These are phyloP conservation scores for Enteromius paludinosus DNA, from an alignment of 2,797 vertebrate species.

Conservation along the genomic window DNA sequence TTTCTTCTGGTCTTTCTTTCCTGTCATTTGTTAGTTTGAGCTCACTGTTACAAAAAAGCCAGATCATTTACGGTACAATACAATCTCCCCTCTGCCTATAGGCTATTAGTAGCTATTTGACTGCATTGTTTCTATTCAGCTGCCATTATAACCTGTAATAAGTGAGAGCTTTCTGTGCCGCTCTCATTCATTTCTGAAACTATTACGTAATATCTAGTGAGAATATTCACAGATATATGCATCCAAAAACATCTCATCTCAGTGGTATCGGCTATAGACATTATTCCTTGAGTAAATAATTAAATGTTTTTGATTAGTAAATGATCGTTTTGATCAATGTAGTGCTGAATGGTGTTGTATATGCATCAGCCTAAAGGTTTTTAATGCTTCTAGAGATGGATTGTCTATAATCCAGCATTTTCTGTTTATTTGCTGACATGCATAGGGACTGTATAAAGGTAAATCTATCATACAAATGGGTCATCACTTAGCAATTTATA, in stretches of 20 bases:
- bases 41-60: not conserved
- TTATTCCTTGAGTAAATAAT: not conserved
- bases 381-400: not conserved
- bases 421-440: slow-evolving; percentile 19
- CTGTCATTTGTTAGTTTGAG: not conserved
- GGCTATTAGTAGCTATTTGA: not conserved
- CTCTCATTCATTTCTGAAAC: not conserved
- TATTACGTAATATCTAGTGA: not conserved
- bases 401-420: not conserved
- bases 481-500: slow-evolving; percentile 35
- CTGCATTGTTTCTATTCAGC: not conserved
- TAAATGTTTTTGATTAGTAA: not conserved
- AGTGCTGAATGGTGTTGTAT: not conserved
- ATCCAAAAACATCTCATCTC: not conserved
- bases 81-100: not conserved
- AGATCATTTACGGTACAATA: not conserved
- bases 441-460: slow-evolving; percentile 11
- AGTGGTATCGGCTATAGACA: not conserved
- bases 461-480: slow-evolving; percentile 53
- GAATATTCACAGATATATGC: not conserved
- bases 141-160: not conserved
- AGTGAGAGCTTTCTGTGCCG: not conserved
- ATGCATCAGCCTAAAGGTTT: not conserved
- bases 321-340: not conserved
- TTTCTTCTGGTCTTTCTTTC: not conserved